These are phyloP conservation scores for Notarius lentiginosus DNA, from an alignment of 2,113 vertebrate genomes.

Conservation along the genomic window DNA sequence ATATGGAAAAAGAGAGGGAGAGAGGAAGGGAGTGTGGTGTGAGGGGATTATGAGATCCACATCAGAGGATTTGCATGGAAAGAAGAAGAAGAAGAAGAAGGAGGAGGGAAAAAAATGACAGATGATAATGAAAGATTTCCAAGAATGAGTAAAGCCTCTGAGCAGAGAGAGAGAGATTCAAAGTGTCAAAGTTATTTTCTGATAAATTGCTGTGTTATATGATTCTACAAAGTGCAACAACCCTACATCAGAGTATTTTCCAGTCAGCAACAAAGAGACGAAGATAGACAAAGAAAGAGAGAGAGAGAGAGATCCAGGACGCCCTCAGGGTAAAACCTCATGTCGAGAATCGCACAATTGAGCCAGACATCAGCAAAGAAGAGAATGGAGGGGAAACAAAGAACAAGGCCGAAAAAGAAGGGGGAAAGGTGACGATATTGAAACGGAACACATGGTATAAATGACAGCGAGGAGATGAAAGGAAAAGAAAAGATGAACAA, in stretches of 20 bases:
- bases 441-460: background rate
- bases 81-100: background rate
- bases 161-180: background rate
- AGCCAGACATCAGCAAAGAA: background rate
- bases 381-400: background rate
- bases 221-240: background rate
- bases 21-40: background rate
- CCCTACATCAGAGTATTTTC: too few species aligned
- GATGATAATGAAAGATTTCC: conserved; percentile 21
- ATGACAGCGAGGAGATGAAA: background rate
- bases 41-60: background rate
- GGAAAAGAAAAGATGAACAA: background rate
- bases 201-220: background rate
- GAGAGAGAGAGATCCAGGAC: background rate
- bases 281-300: conserved; percentile 5
- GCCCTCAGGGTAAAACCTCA: background rate
- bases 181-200: background rate
- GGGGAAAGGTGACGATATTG: background rate
- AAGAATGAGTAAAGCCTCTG: conserved; percentile 4
- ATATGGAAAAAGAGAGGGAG: background rate
- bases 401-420: background rate
- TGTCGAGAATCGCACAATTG: background rate
- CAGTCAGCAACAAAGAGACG: background rate
- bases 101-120: background rate
- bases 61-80: background rate